Base-by-base conservation (phyloP, 2,113 vertebrate species). In the Stigmatopora nigra region DNA sequence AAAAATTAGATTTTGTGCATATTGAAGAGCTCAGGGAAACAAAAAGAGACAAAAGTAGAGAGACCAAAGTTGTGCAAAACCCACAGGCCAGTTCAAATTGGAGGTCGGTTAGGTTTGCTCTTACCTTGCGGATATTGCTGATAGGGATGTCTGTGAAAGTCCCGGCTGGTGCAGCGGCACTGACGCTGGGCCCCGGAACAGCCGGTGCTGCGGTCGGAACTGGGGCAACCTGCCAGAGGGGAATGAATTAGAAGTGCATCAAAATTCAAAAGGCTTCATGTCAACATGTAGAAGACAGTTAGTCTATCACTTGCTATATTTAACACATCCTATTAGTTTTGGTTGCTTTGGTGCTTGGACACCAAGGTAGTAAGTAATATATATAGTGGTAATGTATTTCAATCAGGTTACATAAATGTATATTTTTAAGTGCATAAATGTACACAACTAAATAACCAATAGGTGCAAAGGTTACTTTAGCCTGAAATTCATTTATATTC, bases 61-160 rank as follows among this genome's bases (percentile, higher is more conserved):
- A 74, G 65, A 74, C 70, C 68, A 51, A 53, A 63, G 51, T 65
- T 45, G 47, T 58, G 56, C 63, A 61, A 63, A 61, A 38, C 46
- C 22, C 14, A 15, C 20, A 56, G 66, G 52, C 64, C 35, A 36
- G 44, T 2, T 51, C 51, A 38, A 45, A 10, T 13, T 7, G 41
- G 14, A 11, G 46, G 49, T 53, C 44, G 47, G 13, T 20, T 45
- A 51, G 2, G 57, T 64, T 22, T 14, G 71, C 9, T n/a, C 89
- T 91, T 82, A 98, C 97, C 88, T 87, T 93, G 63, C 96, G 93
- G 69, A 99, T 94, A 86, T 94, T 98, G 91, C 92, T 98, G 88
- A 98, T 84, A 0, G 97, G 97, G 87, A 95, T 82, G 79, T 99
- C 97, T 2, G 94, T 98, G 88, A 95, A 99, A 86, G 92, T 92